Evolutionary conservation across 2,888 invertebrate genomes (phyloP), one percentile per base, ranked within the genome.

Genomic region (Perithous albicinctus): DNA sequence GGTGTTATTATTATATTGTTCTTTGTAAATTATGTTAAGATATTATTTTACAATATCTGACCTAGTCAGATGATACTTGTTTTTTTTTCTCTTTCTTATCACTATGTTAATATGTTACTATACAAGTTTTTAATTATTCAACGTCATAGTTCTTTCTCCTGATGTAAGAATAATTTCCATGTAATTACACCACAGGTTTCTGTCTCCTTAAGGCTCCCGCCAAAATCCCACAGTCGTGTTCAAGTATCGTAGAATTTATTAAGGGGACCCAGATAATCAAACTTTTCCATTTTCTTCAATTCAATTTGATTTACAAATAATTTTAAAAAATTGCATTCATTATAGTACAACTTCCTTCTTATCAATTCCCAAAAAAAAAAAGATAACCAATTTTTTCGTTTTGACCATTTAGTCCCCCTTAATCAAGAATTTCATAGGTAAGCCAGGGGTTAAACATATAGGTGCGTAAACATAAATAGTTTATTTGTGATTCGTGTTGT

Each of bases 401-500:
- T 15, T 67, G 48, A 26, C 8, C 1, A n/a, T 56, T 48, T 38
- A 38, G 20, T 20, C 18, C 46, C 46, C 46, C n/a, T 35, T 23
- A 35, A 79, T 51, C 41, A 41, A 29, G 15, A 38, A 43, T 20
- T 54, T 54, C 46, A n/a, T n/a, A 56, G 26, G n/a, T 64, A 51
- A 38, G 54, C 43, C 54, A 64, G n/a, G 12, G 56, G 59, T 75
- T 59, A 48, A 72, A 56, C 41, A 56, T 61, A 15, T 7, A 59
- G 7, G 26, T 59, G 41, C 64, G 35, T n/a, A 20, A 61, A 76
- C 77, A 66, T 64, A 63, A 76, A 79, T 79, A 83, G 75, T 85
- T 79, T 79, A 83, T 81, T 80, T 43, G 70, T 83, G 77, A 77
- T 43, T 76, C 48, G 20, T 74, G 67, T 61, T n/a, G 26, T 75